Percentiles rank a stretch among this genome's conserved stretches.
Evolutionary conservation across 2,113 vertebrate genomes (phyloP).

Genomic region (Mesocricetus auratus): DNA sequence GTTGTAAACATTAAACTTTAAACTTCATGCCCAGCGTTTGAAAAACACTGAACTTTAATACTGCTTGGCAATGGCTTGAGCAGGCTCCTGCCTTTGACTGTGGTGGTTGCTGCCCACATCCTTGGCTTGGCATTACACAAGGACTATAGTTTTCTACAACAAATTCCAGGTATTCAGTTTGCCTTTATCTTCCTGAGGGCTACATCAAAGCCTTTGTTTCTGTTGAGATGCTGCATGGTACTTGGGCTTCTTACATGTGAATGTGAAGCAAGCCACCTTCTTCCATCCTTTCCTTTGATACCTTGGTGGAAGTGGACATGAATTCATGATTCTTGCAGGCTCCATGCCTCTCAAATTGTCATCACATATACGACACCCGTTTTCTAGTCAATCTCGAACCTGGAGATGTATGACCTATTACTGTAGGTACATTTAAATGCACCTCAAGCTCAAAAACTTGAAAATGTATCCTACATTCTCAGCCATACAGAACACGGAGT

Average conservation of each 20-base stretch:
- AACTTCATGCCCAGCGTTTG: background rate
- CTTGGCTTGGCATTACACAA: too few species aligned
- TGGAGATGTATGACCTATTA: background rate
- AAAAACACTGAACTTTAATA: background rate
- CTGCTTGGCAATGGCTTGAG: background rate
- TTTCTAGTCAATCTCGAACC: background rate
- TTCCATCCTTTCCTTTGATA: background rate
- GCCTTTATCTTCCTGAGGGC: too few species aligned
- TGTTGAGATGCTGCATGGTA: background rate
- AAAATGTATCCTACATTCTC: background rate
- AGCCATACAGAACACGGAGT: background rate
- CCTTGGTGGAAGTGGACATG: background rate
- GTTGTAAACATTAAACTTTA: background rate
- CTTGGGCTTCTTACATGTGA: background rate
- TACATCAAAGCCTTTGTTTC: background rate
- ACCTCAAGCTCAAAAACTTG: background rate
- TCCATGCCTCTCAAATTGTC: background rate
- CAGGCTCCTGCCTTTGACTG: background rate
- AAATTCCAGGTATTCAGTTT: background rate
- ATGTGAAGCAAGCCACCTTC: background rate
- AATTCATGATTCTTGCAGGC: background rate
- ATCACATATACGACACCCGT: background rate
- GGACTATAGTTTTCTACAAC: background rate
- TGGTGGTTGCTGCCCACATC: background rate
- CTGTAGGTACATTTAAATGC: background rate